Base-by-base conservation (phyloP, 1,140 invertebrate species). In the Anastatus disparis region DNA sequence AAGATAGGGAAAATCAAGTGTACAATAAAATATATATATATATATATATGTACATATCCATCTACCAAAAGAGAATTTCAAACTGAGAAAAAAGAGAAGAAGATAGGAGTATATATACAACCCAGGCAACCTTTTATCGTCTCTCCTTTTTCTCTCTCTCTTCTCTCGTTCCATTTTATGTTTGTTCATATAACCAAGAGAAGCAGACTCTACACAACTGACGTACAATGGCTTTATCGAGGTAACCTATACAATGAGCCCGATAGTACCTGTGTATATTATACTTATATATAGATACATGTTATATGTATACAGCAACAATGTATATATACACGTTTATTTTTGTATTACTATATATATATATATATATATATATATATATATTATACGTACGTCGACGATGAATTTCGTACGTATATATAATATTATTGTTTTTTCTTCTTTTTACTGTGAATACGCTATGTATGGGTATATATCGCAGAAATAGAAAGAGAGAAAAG, bases 201-300 rank as follows among this genome's bases (percentile, higher is more conserved):
- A 58, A 42, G 53, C 20, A n/a, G n/a, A n/a, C n/a, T n/a, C n/a
- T n/a, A n/a, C n/a, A 13, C 55, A n/a, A 31, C 52, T 2, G 27
- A 50, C 13, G 24, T 27, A 59, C 62, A 67, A 67, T 59, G n/a
- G 53, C 29, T 67, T 67, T 67, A 59, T 59, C 65, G 29, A 29
- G 27, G n/a, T n/a, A n/a, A n/a, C n/a, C n/a, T n/a, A n/a, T 50
- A 67, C 53, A 67, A 58, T 48, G 44, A 13, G 12, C 53, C n/a
- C 17, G 40, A 59, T 48, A 67, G 50, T 35, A 35, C 24, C 3
- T 12, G 29, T 27, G 22, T 20, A 1, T 61, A 15, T 22, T 6
- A n/a, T 24, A 13, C 50, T 8, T 53, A 27, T 53, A 53, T 12
- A 26, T 53, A 29, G 31, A 35, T 35, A 4, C 31, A 6, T 4